Evolutionary conservation across 92 coral and sea anemone species (phyloP), one percentile per base, ranked within the genome.

Genomic region (Virgularia gustaviana): DNA sequence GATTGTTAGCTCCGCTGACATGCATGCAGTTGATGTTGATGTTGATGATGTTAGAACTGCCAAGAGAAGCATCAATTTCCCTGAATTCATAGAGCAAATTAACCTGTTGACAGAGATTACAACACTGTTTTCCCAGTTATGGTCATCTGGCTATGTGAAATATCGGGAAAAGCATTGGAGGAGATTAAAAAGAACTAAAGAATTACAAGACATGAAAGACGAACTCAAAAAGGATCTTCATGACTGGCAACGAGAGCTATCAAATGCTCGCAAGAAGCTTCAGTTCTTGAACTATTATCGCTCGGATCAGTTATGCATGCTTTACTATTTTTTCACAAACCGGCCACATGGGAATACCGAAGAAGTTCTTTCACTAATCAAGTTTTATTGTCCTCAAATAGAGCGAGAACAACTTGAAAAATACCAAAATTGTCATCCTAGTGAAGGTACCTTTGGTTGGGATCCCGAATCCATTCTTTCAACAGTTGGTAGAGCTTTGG

Each of bases 281-380:
- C 73, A 62, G 51, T 85, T 53, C 43, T 77, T 85, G 75, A 85
- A 81, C 25, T 85, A 29, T 45, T 85, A 81, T 51, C 86, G 81
- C 51, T 79, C 89, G 0, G 85, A 77, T 70, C 89, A 85, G 59
- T 71, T 85, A 55, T 85, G 89, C 86, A 55, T 23, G 33, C 71
- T 85, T 22, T 49, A 65, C 24, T 75, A 71, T 9, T 77, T 81
- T 49, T 76, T 85, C 61, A 63, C 59, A 16, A 71, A 78, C 47
- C 52, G 0, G 16, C 73, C 31, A 8, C 19, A 0, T 6, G 10
- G 15, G 7, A 13, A 16, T 36, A 60, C 22, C 7, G 19, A 19
- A 34, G 81, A 78, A 15, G n/a, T n/a, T n/a, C n/a, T n/a, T n/a
- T n/a, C n/a, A n/a, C n/a, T n/a, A n/a, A n/a, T n/a, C n/a, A n/a